Evolutionary conservation across 2,113 vertebrate species (phyloP), one percentile per base, ranked within the genome.

Genomic region (Eurystomus gularis): DNA sequence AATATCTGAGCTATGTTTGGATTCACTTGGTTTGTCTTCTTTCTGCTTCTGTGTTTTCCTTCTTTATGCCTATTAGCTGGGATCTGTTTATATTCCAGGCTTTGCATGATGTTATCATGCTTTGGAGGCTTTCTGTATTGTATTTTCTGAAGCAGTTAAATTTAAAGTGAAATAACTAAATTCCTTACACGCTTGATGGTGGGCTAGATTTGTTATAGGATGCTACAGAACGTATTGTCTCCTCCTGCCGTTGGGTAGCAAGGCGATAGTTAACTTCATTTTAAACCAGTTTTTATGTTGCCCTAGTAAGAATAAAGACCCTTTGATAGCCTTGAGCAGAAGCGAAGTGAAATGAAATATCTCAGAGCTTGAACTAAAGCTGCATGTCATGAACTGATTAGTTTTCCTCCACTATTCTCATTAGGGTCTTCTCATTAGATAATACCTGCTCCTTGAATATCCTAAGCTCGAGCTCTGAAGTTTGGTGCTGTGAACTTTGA

Each of bases 1-100:
- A 54, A 61, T 17, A 4, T 69, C 54, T 3, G 6, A 95, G 80
- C 28, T 57, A 35, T 79, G 24, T 91, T 87, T 73, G 58, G 25
- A 62, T 95, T 91, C 68, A 24, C 31, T 78, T 28, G 24, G 48
- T 75, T 85, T 73, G 39, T 73, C 42, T 49, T 79, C 33, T 29
- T 82, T 55, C 61, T 89, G 70, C 82, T 96, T 87, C 70, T 91
- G 73, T 65, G 48, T 44, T 93, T 86, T 64, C 25, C n/a, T 83
- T 78, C 75, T 90, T 89, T 51, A 35, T 28, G 68, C 68, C 24
- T 55, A 2, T 52, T 70, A 48, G 4, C n/a, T 42, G 21, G 7
- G 37, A 24, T 77, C 29, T 29, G 6, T 85, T 82, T 72, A 18
- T 77, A 31, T 46, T 61, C 72, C 60, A 86, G 68, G 33, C 15